Base-by-base conservation (phyloP, 2,888 invertebrate species). In the Neoitamus cyanurus region DNA sequence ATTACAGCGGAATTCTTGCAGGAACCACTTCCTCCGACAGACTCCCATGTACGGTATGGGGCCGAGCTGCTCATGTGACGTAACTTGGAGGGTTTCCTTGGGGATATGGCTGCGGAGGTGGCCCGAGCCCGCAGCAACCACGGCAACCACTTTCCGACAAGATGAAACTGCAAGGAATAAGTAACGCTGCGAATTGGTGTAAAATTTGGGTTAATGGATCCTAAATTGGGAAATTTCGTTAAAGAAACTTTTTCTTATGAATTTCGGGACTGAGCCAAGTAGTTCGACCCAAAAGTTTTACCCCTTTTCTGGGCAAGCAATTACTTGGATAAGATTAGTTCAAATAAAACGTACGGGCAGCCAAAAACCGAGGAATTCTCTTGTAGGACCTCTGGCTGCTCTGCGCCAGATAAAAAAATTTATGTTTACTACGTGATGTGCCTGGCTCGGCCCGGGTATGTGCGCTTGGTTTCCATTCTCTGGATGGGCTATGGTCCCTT, bases 241-340 rank as follows among this genome's bases (percentile, higher is more conserved):
- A 46, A 77, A 77, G 42, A 42, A 77, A 77, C 42, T 77, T 77
- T 77, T 77, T 46, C 77, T 77, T 77, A 77, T 77, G 46, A 77
- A 77, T 42, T 58, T 25, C 42, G 11, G 25, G 46, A 36, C 46
- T 77, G 46, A 46, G 37, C 42, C 36, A 42, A 77, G 77, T 77
- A 77, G 80, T 80, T 80, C 58, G 31, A 58, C 80, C 80, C 80
- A 48, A 77, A 77, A 77, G 48, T 80, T 80, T 68, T 58, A 80
- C 68, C 80, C 68, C 80, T 80, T 80, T 78, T 34, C 36, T 58
- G 34, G 58, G 15, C 30, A 34, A 80, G 80, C 80, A 80, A 80
- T 80, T 80, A 80, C 80, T 80, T 80, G 80, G 80, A 80, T 80
- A 68, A 80, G 80, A 80, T 80, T 80, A 80, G 58, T 80, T 80